phyloP scores from a whole-genome alignment of 2,113 vertebrate species.

The Podarcis raffonei region DNA sequence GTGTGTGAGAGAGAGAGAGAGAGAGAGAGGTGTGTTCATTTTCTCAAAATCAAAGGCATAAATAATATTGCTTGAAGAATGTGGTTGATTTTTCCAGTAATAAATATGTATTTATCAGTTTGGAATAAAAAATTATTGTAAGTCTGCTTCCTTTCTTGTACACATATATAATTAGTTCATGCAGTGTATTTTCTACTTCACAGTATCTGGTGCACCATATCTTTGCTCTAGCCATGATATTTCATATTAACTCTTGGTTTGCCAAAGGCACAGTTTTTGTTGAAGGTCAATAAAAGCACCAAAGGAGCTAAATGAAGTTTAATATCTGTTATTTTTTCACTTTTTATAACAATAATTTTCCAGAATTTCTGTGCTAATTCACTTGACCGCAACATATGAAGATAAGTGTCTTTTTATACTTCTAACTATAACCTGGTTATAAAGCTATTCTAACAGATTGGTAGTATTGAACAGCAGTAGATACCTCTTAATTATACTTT shows the following conservation, averaged over 20 bases:
- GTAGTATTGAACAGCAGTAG: conserved; percentile 26
- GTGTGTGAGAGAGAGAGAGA: too few species aligned
- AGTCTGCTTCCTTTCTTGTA: not conserved
- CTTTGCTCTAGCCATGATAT: not conserved
- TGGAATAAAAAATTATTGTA: not conserved
- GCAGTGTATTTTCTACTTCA: not conserved
- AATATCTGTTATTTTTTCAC: not conserved
- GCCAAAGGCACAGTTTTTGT: not conserved
- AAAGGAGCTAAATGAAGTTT: not conserved
- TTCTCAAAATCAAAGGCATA: not conserved
- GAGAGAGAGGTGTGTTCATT: too few species aligned
- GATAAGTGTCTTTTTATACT: not conserved
- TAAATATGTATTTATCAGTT: not conserved
- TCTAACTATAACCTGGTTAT: not conserved
- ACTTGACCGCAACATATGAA: not conserved
- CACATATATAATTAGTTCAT: not conserved
- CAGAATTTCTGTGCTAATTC: not conserved
- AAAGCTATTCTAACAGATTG: not conserved
- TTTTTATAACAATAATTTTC: not conserved
- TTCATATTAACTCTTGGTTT: not conserved
- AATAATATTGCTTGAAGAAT: not conserved
- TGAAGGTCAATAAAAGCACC: not conserved
- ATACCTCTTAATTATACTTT: conserved; percentile 28
- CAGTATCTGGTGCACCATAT: not conserved
- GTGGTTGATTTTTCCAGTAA: not conserved